Base-by-base conservation (phyloP, 2,113 vertebrate species). In the Gila orcuttii region DNA sequence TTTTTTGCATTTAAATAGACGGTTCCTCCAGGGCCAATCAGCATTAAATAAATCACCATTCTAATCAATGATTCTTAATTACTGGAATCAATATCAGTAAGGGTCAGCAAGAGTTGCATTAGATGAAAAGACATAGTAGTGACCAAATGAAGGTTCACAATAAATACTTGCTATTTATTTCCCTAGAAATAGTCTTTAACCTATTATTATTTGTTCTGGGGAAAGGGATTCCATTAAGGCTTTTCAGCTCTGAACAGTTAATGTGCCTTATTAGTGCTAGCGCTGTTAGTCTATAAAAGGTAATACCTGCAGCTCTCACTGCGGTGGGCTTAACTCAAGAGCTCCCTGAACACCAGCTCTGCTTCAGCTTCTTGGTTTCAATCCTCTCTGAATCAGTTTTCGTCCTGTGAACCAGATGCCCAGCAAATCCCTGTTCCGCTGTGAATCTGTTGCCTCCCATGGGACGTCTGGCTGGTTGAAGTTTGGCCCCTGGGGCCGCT, bases 51-150 rank as follows among this genome's bases (percentile, higher is more conserved):
- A 86, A 88, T 88, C 85, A 55, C 21, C 2, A 4, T 10, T n/a
- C n/a, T 28, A 88, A 88, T 86, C 87, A 5, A 73, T 76, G 75
- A 57, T 79, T 55, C 9, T 66, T 88, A 88, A 88, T 86, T 86
- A 79, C 74, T 4, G 10, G 12, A 50, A 69, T 68, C 62, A 17
- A 59, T 78, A 77, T 23, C 7, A 66, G 45, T 19, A 8, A 13
- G 84, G 79, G 60, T 45, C 79, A 82, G 19, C 75, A 21, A 47
- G 50, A 13, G 73, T 33, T 50, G 52, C 79, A 69, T 85, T 88
- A 78, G 55, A 82, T n/a, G 4, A 39, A 71, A 74, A 69, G 60
- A 15, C 74, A 75, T 88, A 74, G 78, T 62, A 79, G 23, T 33
- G 13, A 66, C 36, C 74, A 57, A 68, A 68, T 75, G 21, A 47